Evolutionary conservation across 2,888 invertebrate genomes (phyloP).

Genomic region (Electrophaes corylata): DNA sequence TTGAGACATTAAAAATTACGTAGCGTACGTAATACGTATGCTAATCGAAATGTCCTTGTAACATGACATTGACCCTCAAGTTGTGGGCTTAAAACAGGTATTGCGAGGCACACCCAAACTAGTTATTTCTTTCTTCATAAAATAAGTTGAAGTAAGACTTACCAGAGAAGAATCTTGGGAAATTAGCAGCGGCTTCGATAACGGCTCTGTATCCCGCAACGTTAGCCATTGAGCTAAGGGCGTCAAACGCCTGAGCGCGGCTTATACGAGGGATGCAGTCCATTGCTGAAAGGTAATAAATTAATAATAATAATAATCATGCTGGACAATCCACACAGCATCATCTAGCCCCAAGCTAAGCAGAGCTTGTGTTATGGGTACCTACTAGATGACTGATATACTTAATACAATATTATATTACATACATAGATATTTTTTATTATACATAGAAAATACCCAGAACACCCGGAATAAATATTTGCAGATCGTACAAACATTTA

Average conservation of each 20-base stretch:
- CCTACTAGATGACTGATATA: too few species aligned
- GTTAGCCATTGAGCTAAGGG: constrained; percentile 96
- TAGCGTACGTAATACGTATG: constrained; percentile 1
- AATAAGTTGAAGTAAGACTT: constrained; percentile 34
- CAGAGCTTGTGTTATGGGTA: too few species aligned
- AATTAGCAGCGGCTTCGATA: constrained; percentile 94
- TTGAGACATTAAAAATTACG: background rate
- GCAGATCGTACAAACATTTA: too few species aligned
- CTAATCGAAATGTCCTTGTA: constrained; percentile 9
- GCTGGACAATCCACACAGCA: too few species aligned
- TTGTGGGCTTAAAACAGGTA: constrained; percentile 10
- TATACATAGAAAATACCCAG: too few species aligned
- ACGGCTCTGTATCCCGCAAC: constrained; percentile 95
- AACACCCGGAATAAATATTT: too few species aligned
- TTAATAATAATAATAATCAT: too few species aligned
- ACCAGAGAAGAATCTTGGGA: constrained; percentile 96
- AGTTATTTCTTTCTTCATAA: background rate
- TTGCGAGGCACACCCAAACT: background rate
- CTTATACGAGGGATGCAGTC: constrained; percentile 95
- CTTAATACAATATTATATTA: too few species aligned
- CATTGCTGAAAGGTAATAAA: constrained; percentile 86
- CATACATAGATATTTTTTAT: too few species aligned
- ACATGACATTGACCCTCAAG: constrained; percentile 14
- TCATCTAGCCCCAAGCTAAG: too few species aligned
- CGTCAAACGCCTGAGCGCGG: constrained; percentile 95